Base-by-base conservation (phyloP, 2,113 vertebrate species). In the Athene cunicularia region DNA sequence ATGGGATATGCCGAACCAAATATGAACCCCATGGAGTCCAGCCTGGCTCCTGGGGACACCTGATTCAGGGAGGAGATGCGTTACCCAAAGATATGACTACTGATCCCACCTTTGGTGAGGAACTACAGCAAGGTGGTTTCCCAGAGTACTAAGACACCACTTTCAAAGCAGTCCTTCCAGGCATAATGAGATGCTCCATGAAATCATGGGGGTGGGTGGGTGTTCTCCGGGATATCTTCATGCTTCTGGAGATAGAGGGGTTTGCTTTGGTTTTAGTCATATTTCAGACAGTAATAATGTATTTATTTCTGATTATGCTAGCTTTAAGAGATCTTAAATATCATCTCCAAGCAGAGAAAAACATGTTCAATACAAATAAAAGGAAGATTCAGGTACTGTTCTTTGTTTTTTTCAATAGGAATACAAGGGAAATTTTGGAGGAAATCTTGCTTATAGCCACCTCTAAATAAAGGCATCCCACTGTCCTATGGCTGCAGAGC, bases 11-110 rank as follows among this genome's bases (percentile, higher is more conserved):
- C 33, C 70, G 58, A n/a, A 37, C 8, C 11, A 37, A 88, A 30
- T 41, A 16, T 2, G 19, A 86, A 26, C 2, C 3, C 22, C 17
- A 19, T 3, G 67, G 53, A 70, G 5, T 15, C 12, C 52, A 73
- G 6, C 4, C 14, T 64, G 77, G 7, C 18, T 32, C 8, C 30
- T 30, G 49, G 17, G 10, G 11, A 53, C 32, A 37, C 12, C 14
- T 79, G 28, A 14, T 18, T 33, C 4, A 12, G 11, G 21, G 15
- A 8, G 7, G 23, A 58, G 18, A 70, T 5, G 20, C 0, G 1
- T 28, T 56, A 30, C 27, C 23, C 35, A 39, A 68, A 67, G 14
- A 45, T 73, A 17, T 66, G 43, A 19, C 28, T 75, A 9, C 8
- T 49, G 53, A 64, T 56, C 49, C 53, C 30, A 49, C 12, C 21